phyloP scores from a whole-genome alignment of 1,140 invertebrate species.

The Zaprionus davidi region DNA sequence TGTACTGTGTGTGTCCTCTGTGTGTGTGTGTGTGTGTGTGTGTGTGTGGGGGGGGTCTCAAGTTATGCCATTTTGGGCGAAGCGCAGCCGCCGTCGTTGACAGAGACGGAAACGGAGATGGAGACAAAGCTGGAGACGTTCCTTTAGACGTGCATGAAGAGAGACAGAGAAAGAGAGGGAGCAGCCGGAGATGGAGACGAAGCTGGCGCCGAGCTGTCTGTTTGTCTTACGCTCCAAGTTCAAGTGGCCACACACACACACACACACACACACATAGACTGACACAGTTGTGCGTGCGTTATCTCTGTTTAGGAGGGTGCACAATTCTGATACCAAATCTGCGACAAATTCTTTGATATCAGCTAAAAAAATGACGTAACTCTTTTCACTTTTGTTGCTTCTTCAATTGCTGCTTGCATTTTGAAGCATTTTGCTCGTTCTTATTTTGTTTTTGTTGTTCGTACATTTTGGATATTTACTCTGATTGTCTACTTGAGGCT shows the following conservation, averaged over 20 bases:
- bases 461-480: slow-evolving; percentile 14
- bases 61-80: slow-evolving; percentile 48
- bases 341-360: slow-evolving; percentile 84
- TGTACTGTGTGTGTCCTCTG: slow-evolving; percentile 1
- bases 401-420: slow-evolving; percentile 27
- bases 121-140: background rate
- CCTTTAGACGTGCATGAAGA: too few species aligned
- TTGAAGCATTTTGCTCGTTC: slow-evolving; percentile 61
- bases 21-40: slow-evolving; percentile 19
- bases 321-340: slow-evolving; percentile 84
- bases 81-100: slow-evolving; percentile 44
- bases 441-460: slow-evolving; percentile 18
- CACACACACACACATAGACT: background rate
- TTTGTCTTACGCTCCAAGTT: slow-evolving; percentile 50
- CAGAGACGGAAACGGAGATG: background rate
- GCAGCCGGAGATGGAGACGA: background rate
- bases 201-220: slow-evolving; percentile 1
- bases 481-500: slow-evolving; percentile 20
- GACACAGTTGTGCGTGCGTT: background rate
- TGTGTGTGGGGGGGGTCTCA: slow-evolving; percentile 39
- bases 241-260: slow-evolving; percentile 51
- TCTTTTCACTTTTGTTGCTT: slow-evolving; percentile 75
- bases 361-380: slow-evolving; percentile 84
- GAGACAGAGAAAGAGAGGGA: background rate
- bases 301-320: slow-evolving; percentile 66